A percentile compares a stretch with the other conserved stretches of the same genome.
phyloP scores from a whole-genome alignment of 2,888 invertebrate genomes.

The Eilema caniola region DNA sequence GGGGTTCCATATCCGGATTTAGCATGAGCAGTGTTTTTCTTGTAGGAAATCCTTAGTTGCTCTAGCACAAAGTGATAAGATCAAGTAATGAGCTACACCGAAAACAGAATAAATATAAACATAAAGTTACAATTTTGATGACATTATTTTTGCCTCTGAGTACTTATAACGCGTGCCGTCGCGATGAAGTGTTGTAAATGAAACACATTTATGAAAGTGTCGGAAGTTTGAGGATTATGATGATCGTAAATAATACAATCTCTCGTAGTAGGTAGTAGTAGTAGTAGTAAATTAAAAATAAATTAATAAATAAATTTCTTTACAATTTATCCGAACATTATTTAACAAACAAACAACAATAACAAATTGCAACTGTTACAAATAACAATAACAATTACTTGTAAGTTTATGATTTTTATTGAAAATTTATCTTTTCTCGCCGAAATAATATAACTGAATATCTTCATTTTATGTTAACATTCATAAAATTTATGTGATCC shows the following conservation, averaged over 20 bases:
- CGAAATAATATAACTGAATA: neutral
- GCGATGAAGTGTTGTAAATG: neutral
- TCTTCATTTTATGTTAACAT: too few relatives aligned
- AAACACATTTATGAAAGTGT: neutral
- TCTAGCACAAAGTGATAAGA: too few relatives aligned
- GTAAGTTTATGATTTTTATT: neutral
- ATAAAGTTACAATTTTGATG: too few relatives aligned
- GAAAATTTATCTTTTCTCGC: neutral
- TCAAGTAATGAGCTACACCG: too few relatives aligned
- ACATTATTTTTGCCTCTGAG: too few relatives aligned
- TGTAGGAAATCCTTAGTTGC: neutral
- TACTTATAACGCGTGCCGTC: neutral
- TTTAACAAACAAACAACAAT: too few relatives aligned
- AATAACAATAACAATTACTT: constrained; percentile 3
- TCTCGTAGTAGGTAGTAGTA: neutral
- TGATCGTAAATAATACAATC: neutral
- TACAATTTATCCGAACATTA: neutral
- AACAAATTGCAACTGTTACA: neutral
- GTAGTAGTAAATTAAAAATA: too few relatives aligned
- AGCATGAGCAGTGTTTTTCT: neutral
- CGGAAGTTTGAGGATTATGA: neutral
- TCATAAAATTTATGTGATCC: too few relatives aligned
- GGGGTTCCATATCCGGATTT: neutral
- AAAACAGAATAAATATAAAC: too few relatives aligned
- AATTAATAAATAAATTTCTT: neutral